Evolutionary conservation across 1,140 invertebrate genomes (phyloP), one percentile per base, ranked within the genome.

Genomic region (Episyrphus balteatus): DNA sequence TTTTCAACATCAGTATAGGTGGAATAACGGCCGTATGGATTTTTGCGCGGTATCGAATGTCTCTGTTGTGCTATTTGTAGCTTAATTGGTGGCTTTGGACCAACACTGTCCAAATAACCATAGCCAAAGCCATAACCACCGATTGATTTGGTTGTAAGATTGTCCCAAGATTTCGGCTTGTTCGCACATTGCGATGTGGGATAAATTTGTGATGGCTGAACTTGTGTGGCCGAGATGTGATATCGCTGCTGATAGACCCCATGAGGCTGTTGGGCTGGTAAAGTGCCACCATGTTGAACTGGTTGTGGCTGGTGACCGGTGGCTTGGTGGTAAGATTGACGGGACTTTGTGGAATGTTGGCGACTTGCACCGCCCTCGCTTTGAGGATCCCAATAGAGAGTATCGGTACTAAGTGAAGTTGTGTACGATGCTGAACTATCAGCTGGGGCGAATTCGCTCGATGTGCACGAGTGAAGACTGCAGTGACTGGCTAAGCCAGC

Each of bases 81-180:
- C 52, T 70, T 63, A 68, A 49, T 55, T 64, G 56, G 50, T 49
- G 74, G 44, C 46, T 80, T 79, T 26, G 76, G 73, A 1, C 73
- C 68, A 9, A 71, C 72, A 0, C 79, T 81, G 54, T 86, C 84
- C 31, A 86, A 66, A 55, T 86, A 89, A 2, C 86, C 86, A 57
- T 88, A 90, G 5, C 85, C 85, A 53, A 86, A 88, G 18, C 85
- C 84, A 55, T 88, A 88, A 1, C 84, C 86, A 11, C 85, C 83
- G 47, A 86, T 82, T 2, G 82, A 80, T 70, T 88, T 88, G 1
- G 84, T 87, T 0, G 84, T 82, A 17, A 91, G 69, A 71, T 89
- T 89, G 57, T 89, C 86, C 86, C 87, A 89, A 0, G 86, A 89
- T 59, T 89, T 88, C 5, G 86, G 86, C 57, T 90, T 78, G 34